Base-by-base conservation (phyloP, 1,140 invertebrate species). In the Drosophila lowei region DNA sequence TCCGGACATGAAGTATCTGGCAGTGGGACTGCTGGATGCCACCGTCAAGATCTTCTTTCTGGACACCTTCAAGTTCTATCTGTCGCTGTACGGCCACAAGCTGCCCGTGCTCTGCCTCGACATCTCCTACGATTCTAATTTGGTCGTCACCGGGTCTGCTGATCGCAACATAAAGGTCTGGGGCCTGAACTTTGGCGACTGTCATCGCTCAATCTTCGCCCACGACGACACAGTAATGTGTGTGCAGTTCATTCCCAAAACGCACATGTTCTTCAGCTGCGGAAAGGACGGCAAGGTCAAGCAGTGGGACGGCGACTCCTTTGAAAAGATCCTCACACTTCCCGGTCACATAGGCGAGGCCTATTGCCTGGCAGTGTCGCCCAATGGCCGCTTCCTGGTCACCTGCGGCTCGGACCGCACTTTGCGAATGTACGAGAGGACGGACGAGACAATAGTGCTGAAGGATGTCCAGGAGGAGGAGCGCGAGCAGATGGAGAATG, bases 121-220 rank as follows among this genome's bases (percentile, higher is more conserved):
- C 90, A 98, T 99, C 72, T 98, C 96, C 1, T 95, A 95, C 76
- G 98, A 99, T 92, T 97, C 95, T 1, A 94, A 94, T 2, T 85
- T 99, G 1, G 96, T 99, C 64, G 97, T 95, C 2, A 99, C 98
- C 0, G 98, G 98, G 21, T 99, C 98, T 15, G 96, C 96, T 0
- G 99, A 99, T 92, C 94, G 98, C 18, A 99, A 98, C 92, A 94
- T 99, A 4, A 99, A 99, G 93, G 96, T 99, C 68, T 99, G 98
- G 98, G 98, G 98, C 47, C 94, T 99, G 90, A 98, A 99, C 92
- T 99, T 99, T 92, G 99, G 99, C 16, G 98, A 99, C 92, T 99
- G 98, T 83, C 96, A 97, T 90, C 95, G 94, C 74, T 96, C 95
- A 0, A 92, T 96, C 58, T 96, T 97, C 92, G 98, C 98, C 2